Conservation (phyloP, 2,113 vertebrate species). For the Lagopus leucura region DNA sequence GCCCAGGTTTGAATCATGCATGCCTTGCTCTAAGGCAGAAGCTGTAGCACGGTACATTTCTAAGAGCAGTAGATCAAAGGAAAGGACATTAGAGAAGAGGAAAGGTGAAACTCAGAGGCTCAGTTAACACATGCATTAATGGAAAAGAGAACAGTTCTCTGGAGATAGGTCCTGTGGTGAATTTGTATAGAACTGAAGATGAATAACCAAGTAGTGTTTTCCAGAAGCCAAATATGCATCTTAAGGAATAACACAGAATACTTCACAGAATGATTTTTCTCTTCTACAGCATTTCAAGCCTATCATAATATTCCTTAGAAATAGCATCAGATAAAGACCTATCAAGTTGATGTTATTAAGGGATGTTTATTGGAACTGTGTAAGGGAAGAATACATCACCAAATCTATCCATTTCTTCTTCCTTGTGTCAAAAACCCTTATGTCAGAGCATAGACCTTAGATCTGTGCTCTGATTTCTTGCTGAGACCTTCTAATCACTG, state of each 20-base stretch:
- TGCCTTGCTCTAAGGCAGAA: background rate
- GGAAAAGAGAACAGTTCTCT: background rate
- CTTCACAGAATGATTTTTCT: background rate
- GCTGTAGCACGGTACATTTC: background rate
- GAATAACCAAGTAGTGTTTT: background rate
- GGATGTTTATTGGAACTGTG: background rate
- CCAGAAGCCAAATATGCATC: background rate
- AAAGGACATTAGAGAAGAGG: background rate
- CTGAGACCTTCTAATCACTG: background rate
- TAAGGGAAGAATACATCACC: background rate
- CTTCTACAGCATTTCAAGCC: background rate
- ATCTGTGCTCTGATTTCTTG: background rate
- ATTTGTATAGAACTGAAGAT: background rate
- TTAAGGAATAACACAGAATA: background rate
- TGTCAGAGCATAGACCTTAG: background rate
- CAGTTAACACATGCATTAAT: accelerated
- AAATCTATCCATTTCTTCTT: background rate
- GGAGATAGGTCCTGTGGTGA: background rate
- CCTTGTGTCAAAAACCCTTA: background rate
- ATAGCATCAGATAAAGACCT: background rate
- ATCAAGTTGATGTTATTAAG: background rate
- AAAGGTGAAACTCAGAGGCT: background rate
- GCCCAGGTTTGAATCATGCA: background rate
- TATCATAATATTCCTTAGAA: background rate
- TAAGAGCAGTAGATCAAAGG: background rate